These are phyloP conservation scores for Chymomyza procnemis DNA, from an alignment of 2,888 invertebrate species.

Conservation along the genomic window DNA sequence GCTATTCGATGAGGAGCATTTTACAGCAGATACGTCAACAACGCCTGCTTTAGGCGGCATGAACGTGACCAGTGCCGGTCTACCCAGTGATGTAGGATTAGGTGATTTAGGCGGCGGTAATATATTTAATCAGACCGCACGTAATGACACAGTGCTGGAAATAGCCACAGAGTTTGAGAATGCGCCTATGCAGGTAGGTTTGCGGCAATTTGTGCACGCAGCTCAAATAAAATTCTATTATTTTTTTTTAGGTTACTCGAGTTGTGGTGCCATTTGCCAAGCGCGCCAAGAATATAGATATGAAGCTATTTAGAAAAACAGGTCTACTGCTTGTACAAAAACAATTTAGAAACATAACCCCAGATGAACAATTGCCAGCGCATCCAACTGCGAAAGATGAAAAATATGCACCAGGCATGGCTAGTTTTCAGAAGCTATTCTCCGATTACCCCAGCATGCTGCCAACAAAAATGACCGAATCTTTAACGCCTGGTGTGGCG, in stretches of 20 bases:
- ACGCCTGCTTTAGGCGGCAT: conserved; percentile 19
- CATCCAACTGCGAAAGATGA: conserved; percentile 65
- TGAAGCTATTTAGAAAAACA: conserved; percentile 88
- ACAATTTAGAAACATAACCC: conserved; percentile 51
- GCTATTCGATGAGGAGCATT: conserved; percentile 60
- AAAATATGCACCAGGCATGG: conserved; percentile 77
- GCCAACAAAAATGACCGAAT: conserved; percentile 83
- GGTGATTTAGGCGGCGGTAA: conserved; percentile 20
- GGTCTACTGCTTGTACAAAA: conserved; percentile 83
- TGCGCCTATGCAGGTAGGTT: conserved; percentile 81
- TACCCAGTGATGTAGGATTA: neutral
- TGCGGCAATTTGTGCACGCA: too few species aligned
- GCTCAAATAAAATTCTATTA: neutral
- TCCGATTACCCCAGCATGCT: conserved; percentile 81
- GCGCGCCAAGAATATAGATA: conserved; percentile 91
- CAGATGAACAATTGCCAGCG: conserved; percentile 47
- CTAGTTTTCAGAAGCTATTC: conserved; percentile 82
- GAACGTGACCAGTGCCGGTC: conserved; percentile 9
- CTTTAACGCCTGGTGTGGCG: conserved; percentile 87
- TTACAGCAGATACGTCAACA: conserved; percentile 22
- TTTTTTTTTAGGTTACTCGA: conserved; percentile 78
- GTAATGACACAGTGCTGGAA: conserved; percentile 72
- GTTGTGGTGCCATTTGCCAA: conserved; percentile 88
- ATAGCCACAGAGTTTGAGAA: conserved; percentile 82
- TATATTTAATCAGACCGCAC: conserved; percentile 63